Evolutionary conservation across 2,113 vertebrate species (phyloP), one percentile per base, ranked within the genome.

Genomic region (Cyanoramphus novaezelandiae): DNA sequence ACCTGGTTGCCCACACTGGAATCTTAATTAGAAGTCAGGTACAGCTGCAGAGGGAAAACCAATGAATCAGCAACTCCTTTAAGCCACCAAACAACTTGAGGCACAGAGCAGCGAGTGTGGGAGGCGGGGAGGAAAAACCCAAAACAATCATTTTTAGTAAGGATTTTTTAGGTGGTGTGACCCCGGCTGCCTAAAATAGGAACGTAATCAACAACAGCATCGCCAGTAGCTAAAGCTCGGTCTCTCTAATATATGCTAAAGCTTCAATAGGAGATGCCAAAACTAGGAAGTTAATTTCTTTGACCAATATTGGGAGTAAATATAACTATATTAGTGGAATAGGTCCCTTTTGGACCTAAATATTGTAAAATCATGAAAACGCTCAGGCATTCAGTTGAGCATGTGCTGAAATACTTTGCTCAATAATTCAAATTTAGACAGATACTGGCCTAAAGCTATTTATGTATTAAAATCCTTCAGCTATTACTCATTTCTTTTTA

Each of bases 1-100:
- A 59, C 88, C 52, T 43, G 39, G 47, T 7, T 75, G n/a, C 60
- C 67, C 72, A 25, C 33, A 7, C 41, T 18, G 60, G 49, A 64
- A 41, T 19, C 33, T 70, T 88, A 82, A 88, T 96, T 91, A 92
- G 37, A 39, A 92, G 57, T 41, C 87, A 93, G 88, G 64, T 90
- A 78, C 35, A 65, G 76, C 86, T 84, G 50, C 76, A 79, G 62
- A 57, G 94, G 15, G 23, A 80, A 93, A 96, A 57, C 5, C 65
- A 86, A 10, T 80, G 60, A 90, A 68, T 84, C 88, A 93, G 88
- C 85, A 93, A 27, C 21, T 35, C 43, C 46, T 33, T 18, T 43
- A 23, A 0, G 2, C 71, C 88, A 90, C 75, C 79, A 35, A 86
- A 49, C 41, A 53, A 43, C 49, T 53, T 62, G 10, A 70, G 81